Percentiles rank a stretch among this genome's conserved stretches.
These are phyloP conservation scores for Smittia sp. DNA, from an alignment of 2,888 invertebrate species.

Conservation along the genomic window DNA sequence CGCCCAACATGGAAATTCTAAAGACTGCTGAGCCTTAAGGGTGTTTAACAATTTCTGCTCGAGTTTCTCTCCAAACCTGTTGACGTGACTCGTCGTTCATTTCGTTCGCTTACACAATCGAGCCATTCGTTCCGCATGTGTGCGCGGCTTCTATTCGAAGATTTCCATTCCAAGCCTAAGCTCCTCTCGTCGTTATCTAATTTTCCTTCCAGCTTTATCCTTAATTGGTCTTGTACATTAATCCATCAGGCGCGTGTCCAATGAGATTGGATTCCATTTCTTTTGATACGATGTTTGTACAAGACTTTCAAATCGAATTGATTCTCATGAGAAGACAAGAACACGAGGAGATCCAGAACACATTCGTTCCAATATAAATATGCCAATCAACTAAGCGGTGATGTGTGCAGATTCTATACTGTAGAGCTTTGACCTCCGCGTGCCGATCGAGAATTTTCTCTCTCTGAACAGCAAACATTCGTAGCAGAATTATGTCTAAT, in stretches of 20 bases:
- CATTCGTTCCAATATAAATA: constrained; percentile 26
- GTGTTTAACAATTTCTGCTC: background rate
- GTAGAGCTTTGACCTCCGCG: background rate
- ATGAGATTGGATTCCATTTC: constrained; percentile 3
- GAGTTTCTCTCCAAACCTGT: constrained; percentile 29
- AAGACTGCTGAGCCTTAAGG: background rate
- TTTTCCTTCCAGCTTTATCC: background rate
- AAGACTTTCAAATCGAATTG: background rate
- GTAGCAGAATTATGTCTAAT: background rate
- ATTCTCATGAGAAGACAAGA: background rate
- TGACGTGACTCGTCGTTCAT: constrained; percentile 33
- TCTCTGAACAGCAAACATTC: no score
- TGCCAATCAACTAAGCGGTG: constrained; percentile 16
- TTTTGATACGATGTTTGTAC: background rate
- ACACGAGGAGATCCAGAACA: background rate
- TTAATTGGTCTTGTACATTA: constrained; percentile 33
- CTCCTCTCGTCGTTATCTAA: background rate
- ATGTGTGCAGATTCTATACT: no score
- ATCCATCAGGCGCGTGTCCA: constrained; percentile 38
- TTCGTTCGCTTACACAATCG: background rate
- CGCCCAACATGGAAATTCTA: background rate
- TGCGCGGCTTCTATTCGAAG: constrained; percentile 11
- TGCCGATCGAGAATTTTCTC: background rate
- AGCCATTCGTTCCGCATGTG: background rate
- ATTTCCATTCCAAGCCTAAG: background rate